These are phyloP conservation scores for Drosophila trichaetosa DNA, from an alignment of 2,888 invertebrate species.

Conservation along the genomic window DNA sequence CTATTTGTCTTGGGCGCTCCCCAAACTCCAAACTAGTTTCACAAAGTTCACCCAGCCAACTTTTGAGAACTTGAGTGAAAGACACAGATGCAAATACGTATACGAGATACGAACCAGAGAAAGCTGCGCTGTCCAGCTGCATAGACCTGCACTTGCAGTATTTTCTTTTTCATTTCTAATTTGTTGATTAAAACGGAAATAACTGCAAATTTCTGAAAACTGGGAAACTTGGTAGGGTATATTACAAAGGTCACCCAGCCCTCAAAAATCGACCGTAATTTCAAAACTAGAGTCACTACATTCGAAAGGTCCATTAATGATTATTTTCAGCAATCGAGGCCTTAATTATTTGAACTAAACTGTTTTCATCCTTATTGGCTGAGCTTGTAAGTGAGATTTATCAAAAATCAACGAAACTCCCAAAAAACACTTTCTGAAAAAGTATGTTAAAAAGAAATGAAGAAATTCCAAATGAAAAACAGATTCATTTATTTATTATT, in stretches of 20 bases:
- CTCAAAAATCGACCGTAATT: no score
- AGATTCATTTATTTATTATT: not conserved
- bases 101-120: not conserved
- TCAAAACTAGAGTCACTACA: no score
- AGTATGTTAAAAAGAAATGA: not conserved
- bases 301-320: no score
- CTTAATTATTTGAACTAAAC: not conserved
- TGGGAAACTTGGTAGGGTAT: not conserved
- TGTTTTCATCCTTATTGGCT: not conserved
- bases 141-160: not conserved
- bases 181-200: not conserved
- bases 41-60: slow-evolving; percentile 39
- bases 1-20: slow-evolving; percentile 15
- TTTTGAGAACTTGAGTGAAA: slow-evolving; percentile 25
- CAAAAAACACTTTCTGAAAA: not conserved
- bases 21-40: slow-evolving; percentile 47
- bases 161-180: not conserved
- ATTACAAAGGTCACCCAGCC: not conserved
- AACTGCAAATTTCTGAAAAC: not conserved
- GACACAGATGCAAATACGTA: not conserved
- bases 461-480: not conserved
- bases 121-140: not conserved
- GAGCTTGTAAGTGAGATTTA: not conserved
- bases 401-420: not conserved
- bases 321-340: no score